Conservation (phyloP, 1,140 invertebrate species). For the Melanaphis sacchari region DNA sequence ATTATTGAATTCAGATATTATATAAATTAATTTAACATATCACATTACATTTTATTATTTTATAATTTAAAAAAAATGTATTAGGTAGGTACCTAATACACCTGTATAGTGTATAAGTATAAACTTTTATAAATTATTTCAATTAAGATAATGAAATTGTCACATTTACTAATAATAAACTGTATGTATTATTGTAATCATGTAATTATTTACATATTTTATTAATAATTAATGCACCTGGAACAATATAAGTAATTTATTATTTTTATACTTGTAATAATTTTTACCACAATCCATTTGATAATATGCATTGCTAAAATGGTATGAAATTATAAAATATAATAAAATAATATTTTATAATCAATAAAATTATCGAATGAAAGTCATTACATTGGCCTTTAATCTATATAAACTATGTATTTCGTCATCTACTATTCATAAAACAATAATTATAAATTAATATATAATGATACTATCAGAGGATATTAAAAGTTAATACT, state of each 20-base stretch:
- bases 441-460: constrained; percentile 56
- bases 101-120: too few relatives aligned
- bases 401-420: constrained; percentile 52
- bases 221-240: not conserved
- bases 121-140: not conserved
- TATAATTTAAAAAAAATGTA: too few relatives aligned
- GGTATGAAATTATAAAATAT: constrained; percentile 8
- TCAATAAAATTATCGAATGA: constrained; percentile 39
- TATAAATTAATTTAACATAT: too few relatives aligned
- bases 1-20: too few relatives aligned
- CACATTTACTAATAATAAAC: not conserved
- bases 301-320: not conserved
- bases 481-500: constrained; percentile 53
- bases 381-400: constrained; percentile 48
- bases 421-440: constrained; percentile 50
- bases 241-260: not conserved
- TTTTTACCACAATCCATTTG: not conserved
- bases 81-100: too few relatives aligned
- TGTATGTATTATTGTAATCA: too few relatives aligned
- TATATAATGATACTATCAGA: constrained; percentile 32
- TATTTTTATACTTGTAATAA: not conserved
- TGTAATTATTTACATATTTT: too few relatives aligned
- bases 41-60: too few relatives aligned
- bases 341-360: not conserved
- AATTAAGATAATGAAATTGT: not conserved